Evolutionary conservation across 2,888 invertebrate species (phyloP).

Genomic region (Eubasilissa splendida): DNA sequence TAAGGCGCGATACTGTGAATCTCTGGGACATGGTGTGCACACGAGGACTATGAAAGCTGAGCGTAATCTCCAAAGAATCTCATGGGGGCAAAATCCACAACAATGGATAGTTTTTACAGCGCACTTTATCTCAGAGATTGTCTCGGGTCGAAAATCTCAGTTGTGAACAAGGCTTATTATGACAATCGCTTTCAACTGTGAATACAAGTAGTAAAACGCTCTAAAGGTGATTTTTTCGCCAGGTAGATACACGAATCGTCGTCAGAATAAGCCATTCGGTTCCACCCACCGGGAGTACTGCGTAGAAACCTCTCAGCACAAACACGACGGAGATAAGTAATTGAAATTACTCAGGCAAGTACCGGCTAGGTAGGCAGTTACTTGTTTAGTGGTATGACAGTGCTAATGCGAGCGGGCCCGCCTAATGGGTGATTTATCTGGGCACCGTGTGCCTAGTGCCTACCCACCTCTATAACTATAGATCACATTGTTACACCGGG

Average conservation of each 20-base stretch:
- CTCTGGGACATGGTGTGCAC: too few relatives aligned
- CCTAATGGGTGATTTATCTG: constrained; percentile 49
- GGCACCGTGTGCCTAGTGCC: constrained; percentile 17
- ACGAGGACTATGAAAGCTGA: too few relatives aligned
- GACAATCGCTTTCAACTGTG: too few relatives aligned
- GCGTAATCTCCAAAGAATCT: too few relatives aligned
- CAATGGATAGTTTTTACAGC: too few relatives aligned
- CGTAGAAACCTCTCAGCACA: constrained; percentile 12
- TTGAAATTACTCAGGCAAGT: constrained; percentile 39
- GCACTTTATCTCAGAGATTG: too few relatives aligned
- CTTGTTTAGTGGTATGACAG: constrained; percentile 38
- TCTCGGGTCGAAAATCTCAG: too few relatives aligned
- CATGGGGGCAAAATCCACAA: too few relatives aligned
- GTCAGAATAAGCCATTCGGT: not conserved
- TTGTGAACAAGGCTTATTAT: too few relatives aligned
- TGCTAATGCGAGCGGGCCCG: constrained; percentile 47
- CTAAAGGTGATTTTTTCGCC: too few relatives aligned
- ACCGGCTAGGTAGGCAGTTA: constrained; percentile 26
- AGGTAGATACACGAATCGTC: not conserved
- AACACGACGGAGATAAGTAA: constrained; percentile 31
- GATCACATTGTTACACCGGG: constrained; percentile 24
- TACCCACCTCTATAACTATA: constrained; percentile 34
- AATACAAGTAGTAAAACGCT: too few relatives aligned
- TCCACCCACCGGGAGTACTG: constrained; percentile 3
- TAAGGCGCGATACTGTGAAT: too few relatives aligned